Base-by-base conservation (phyloP, 2,888 invertebrate species). In the Apamea crenata region DNA sequence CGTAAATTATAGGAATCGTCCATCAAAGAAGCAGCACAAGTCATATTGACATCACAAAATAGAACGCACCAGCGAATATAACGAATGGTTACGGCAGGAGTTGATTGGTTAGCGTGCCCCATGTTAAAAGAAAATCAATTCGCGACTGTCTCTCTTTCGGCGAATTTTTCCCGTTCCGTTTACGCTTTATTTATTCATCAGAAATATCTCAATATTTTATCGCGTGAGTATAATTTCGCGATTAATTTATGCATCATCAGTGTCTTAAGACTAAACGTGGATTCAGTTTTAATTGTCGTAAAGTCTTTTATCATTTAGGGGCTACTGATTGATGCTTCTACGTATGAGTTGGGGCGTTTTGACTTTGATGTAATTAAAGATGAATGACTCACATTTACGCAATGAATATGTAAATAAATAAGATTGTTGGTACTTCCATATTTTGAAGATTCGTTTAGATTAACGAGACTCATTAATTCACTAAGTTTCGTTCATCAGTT, bases 61-160 rank as follows among this genome's bases (percentile, higher is more conserved):
- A 90, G 92, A 89, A 92, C 90, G 87, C 91, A 92, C 80, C 66
- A 77, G 77, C 80, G 86, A 91, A 79, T 90, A 89, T 87, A 90
- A 87, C 74, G 73, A 67, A 83, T 77, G 73, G 36, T 74, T 80
- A 59, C 32, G 29, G 44, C 74, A 21, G 40, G n/a, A 69, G 79
- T 70, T 66, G 67, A 72, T 81, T 66, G 71, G 77, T 80, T 80
- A 82, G 81, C 82, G 82, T 78, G 80, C 73, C 68, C 25, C 75
- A 68, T 73, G 61, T 74, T 78, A 29, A 73, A 76, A 80, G 44
- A 53, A 80, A 84, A 84, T 84, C 81, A 84, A 89, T 88, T 87
- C 76, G 74, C 56, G 70, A 71, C 75, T 65, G 80, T 66, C 44
- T 82, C 76, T 80, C 84, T 87, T 78, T 65, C 65, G 47, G 40